Evolutionary conservation across 2,797 vertebrate species (phyloP).

Genomic region (Peromyscus nudipes): DNA sequence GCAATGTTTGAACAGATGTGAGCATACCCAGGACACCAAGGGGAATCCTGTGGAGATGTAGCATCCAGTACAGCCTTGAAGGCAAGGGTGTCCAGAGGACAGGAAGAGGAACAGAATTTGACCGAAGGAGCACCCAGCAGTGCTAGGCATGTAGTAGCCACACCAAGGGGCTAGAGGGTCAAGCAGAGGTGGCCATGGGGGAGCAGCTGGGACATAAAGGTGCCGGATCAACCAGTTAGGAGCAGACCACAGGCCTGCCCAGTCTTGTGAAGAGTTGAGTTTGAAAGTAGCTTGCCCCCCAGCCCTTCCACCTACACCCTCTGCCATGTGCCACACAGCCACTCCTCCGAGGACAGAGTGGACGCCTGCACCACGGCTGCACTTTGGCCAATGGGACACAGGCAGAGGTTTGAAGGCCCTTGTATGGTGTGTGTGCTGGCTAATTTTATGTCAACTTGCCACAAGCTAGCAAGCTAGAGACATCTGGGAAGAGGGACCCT

Average conservation of each 20-base stretch:
- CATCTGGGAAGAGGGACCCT: not conserved
- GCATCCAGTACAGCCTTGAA: not conserved
- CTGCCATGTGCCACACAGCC: rapidly evolving
- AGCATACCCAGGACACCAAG: not conserved
- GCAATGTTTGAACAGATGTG: not conserved
- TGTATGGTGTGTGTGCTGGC: not conserved
- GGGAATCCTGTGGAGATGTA: rapidly evolving
- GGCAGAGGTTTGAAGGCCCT: not conserved
- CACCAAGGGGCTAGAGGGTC: not conserved
- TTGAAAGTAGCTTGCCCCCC: not conserved
- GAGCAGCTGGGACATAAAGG: not conserved
- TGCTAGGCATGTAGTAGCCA: not conserved
- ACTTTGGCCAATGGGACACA: rapidly evolving
- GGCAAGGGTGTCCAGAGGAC: not conserved
- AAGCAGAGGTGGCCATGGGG: not conserved
- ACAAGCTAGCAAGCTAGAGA: not conserved
- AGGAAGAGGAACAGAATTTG: no score
- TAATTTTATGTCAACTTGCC: not conserved
- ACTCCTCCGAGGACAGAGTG: not conserved
- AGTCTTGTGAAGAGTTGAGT: not conserved
- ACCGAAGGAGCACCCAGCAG: not conserved
- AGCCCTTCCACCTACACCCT: not conserved
- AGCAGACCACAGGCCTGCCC: not conserved
- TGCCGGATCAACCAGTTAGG: no score
- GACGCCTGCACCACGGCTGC: not conserved